phyloP scores from a whole-genome alignment of 2,888 invertebrate genomes.

The Aplocera efformata region DNA sequence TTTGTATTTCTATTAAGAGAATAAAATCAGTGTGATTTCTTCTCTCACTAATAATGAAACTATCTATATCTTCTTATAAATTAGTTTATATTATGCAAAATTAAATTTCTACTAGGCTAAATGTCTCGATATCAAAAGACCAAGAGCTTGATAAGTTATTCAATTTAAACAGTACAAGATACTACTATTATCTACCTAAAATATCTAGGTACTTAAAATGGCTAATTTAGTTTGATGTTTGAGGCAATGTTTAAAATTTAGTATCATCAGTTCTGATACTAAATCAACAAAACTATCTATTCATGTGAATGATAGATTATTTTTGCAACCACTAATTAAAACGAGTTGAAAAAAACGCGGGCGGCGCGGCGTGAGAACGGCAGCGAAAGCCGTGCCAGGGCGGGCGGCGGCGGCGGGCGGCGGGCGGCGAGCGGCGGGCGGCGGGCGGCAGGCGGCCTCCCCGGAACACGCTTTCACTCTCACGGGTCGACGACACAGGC shows the following conservation, averaged over 20 bases:
- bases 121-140: too few relatives aligned
- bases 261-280: not conserved
- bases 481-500: slow-evolving; percentile 75
- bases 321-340: slow-evolving; percentile 43
- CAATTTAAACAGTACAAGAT: too few relatives aligned
- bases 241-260: not conserved
- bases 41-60: too few relatives aligned
- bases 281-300: not conserved
- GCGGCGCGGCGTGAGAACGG: slow-evolving; percentile 70
- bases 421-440: slow-evolving; percentile 70
- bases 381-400: slow-evolving; percentile 73
- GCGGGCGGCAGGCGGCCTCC: slow-evolving; percentile 55
- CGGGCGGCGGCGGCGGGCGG: slow-evolving; percentile 59
- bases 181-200: too few relatives aligned
- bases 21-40: too few relatives aligned
- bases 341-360: slow-evolving; percentile 58
- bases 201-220: too few relatives aligned
- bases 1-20: too few relatives aligned
- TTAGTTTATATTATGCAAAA: too few relatives aligned
- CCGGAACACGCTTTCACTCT: slow-evolving; percentile 77
- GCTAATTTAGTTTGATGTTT: too few relatives aligned
- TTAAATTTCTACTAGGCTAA: too few relatives aligned
- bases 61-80: too few relatives aligned
- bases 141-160: too few relatives aligned
- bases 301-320: slow-evolving; percentile 3